Base-by-base conservation (phyloP, 2,888 invertebrate genomes). In the Ophion ventricosus region DNA sequence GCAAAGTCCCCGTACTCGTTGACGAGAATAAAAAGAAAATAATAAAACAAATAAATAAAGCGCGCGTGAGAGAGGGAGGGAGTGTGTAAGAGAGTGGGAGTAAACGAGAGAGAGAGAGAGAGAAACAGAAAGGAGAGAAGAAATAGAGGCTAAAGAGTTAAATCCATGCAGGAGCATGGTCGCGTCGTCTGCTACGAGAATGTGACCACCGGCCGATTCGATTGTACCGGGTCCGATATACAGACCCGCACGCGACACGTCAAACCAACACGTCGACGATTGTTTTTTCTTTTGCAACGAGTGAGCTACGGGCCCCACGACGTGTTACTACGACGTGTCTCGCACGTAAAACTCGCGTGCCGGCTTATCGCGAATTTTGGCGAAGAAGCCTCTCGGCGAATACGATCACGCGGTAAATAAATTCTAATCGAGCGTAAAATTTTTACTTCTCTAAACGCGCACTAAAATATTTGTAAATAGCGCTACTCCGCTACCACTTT, bases 121-220 rank as follows among this genome's bases (percentile, higher is more conserved):
- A 29, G 26, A 23, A 26, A 17, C 40, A 49, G 23, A 54, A 29
- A 49, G 14, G 14, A 17, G 49, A 49, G 49, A 49, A 49, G 14
- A 49, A 17, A 17, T 17, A 14, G 14, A 17, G 4, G 49, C 17
- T 0, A 14, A 49, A 17, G 49, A 49, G 49, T 29, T 11, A 56
- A 70, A 64, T 61, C 61, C 23, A 77, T 80, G 76, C 43, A 77
- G 76, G 72, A 77, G 69, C 25, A 43, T 66, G 43, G 54, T 72
- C 56, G 70, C 54, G 69, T 70, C 79, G 72, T 80, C 69, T 26
- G 81, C 77, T 67, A 56, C 78, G 82, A 82, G 56, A 64, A 83
- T 85, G 85, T 83, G 77, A 85, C 77, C 83, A 83, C 77, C 83
- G 83, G 43, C 73, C 69, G 80, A 77, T 78, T 29, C 57, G 56